These are phyloP conservation scores for Betta splendens DNA, from an alignment of 2,797 vertebrate species.

Conservation along the genomic window DNA sequence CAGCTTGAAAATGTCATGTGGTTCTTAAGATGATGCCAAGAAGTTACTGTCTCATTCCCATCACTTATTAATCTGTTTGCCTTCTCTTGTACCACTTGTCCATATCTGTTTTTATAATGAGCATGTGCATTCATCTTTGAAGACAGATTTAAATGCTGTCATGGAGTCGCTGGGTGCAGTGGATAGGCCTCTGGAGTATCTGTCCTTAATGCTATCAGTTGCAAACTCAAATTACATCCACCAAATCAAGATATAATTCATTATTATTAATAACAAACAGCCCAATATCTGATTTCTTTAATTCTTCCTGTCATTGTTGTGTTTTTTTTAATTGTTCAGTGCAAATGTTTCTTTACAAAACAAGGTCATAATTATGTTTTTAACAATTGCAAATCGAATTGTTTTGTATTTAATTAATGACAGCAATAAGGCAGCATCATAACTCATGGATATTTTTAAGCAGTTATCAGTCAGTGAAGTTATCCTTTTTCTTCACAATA, in stretches of 20 bases:
- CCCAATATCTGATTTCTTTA: not conserved
- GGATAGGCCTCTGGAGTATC: conserved; percentile 18
- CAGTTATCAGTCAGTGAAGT: not conserved
- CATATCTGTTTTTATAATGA: conserved; percentile 8
- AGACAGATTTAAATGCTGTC: conserved; percentile 28
- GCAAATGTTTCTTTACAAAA: conserved; percentile 31
- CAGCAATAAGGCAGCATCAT: conserved; percentile 16
- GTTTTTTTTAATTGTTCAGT: conserved; percentile 32
- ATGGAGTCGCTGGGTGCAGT: conserved; percentile 32
- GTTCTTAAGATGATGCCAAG: conserved; percentile 55
- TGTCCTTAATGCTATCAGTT: conserved; percentile 25
- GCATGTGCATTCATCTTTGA: conserved; percentile 46
- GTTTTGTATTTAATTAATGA: conserved; percentile 20
- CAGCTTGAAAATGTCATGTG: conserved; percentile 65
- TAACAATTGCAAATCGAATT: conserved; percentile 20
- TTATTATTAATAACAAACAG: not conserved
- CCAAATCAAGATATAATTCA: no score
- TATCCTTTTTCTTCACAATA: not conserved
- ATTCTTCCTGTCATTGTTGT: not conserved
- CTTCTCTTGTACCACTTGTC: conserved; percentile 16
- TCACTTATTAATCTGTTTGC: conserved; percentile 52
- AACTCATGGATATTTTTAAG: not conserved
- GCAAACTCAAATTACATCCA: conserved; percentile 10
- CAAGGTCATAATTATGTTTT: conserved; percentile 14
- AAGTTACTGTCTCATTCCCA: no score